phyloP scores from a whole-genome alignment of 37 sponge, comb jelly and placozoan genomes.

The Spongilla lacustris region DNA sequence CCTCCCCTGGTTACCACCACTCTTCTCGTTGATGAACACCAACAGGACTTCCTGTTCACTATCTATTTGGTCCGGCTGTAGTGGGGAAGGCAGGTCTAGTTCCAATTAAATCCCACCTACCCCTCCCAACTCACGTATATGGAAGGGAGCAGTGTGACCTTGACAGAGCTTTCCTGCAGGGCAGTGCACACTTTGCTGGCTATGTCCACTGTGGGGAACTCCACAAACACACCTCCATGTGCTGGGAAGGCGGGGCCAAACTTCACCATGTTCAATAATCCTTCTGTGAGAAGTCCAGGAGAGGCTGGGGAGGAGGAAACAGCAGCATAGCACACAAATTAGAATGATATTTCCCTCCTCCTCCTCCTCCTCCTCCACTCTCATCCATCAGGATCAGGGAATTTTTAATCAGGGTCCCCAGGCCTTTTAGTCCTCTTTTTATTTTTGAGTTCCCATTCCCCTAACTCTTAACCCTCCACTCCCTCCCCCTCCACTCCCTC shows the following conservation, averaged over 20 bases:
- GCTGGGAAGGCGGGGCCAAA: slow-evolving; percentile 68
- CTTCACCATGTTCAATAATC: slow-evolving; percentile 9
- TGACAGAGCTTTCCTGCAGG: slow-evolving; percentile 26
- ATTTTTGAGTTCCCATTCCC: too few relatives aligned
- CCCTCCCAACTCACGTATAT: slow-evolving; percentile 37
- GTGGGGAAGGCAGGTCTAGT: neutral
- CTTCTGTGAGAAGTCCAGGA: neutral
- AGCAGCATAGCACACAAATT: neutral
- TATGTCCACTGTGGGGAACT: slow-evolving; percentile 53
- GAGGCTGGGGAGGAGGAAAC: slow-evolving; percentile 18
- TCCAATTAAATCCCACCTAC: neutral
- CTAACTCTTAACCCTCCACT: too few relatives aligned
- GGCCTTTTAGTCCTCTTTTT: too few relatives aligned
- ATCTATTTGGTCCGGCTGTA: slow-evolving; percentile 37
- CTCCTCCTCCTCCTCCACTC: too few relatives aligned
- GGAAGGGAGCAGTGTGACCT: slow-evolving; percentile 38
- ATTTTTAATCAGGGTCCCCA: too few relatives aligned
- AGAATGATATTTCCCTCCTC: too few relatives aligned
- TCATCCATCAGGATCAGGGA: too few relatives aligned
- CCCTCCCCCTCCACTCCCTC: too few relatives aligned
- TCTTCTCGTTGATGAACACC: slow-evolving; percentile 85
- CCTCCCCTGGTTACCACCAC: slow-evolving; percentile 92
- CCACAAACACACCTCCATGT: slow-evolving; percentile 49
- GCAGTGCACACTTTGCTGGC: slow-evolving; percentile 39
- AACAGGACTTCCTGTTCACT: slow-evolving; percentile 66